These are phyloP conservation scores for Troglohyphantes excavatus DNA, from an alignment of 2,888 invertebrate genomes.

Conservation along the genomic window DNA sequence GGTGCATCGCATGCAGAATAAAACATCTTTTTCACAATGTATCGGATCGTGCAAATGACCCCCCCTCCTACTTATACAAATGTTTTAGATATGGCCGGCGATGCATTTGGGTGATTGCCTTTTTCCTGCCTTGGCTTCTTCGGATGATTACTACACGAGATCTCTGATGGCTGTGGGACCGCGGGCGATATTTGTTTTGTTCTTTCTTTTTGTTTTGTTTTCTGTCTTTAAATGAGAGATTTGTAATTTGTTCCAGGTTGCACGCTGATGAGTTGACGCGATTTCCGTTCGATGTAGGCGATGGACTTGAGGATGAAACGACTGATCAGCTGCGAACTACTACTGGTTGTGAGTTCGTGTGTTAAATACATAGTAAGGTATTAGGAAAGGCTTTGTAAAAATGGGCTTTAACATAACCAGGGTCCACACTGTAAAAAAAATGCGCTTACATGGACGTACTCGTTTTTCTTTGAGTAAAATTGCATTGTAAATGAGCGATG, in stretches of 20 bases:
- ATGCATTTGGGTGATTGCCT: slow-evolving; percentile 38
- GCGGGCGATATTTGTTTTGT: too few relatives aligned
- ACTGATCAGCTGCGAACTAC: neutral
- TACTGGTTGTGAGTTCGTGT: too few relatives aligned
- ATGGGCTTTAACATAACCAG: too few relatives aligned
- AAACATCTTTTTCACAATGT: slow-evolving; percentile 26
- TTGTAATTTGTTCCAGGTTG: neutral
- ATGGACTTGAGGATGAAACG: too few relatives aligned
- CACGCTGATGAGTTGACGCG: neutral
- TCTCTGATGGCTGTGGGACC: neutral
- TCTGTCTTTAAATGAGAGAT: neutral
- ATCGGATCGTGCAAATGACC: slow-evolving; percentile 34
- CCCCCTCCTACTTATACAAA: slow-evolving; percentile 22
- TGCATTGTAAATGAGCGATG: too few relatives aligned
- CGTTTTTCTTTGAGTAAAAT: too few relatives aligned
- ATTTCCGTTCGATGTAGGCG: neutral
- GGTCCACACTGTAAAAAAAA: too few relatives aligned
- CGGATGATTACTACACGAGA: neutral
- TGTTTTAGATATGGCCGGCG: neutral
- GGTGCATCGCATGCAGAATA: neutral
- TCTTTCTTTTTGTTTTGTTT: neutral
- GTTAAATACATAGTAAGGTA: too few relatives aligned
- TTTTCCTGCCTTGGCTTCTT: neutral
- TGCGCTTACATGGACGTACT: too few relatives aligned
- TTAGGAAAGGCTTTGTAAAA: too few relatives aligned